These are phyloP conservation scores for Pardosa pseudoannulata DNA, from an alignment of 2,888 invertebrate genomes.

Conservation along the genomic window DNA sequence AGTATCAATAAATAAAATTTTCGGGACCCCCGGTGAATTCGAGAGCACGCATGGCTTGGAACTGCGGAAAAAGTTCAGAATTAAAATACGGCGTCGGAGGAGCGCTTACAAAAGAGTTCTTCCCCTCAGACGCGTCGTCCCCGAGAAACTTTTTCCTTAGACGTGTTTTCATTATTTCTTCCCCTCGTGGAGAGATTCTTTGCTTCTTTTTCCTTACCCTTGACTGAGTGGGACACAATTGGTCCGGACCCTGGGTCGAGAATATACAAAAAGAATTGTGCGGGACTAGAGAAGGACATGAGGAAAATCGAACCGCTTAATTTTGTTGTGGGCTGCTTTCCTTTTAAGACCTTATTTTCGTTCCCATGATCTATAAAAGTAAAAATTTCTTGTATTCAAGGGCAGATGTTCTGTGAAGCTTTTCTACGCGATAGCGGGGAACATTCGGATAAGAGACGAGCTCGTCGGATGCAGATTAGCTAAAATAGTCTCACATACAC, in stretches of 20 bases:
- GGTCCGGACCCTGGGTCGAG: neutral
- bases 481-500: too few species aligned
- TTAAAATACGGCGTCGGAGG: constrained; percentile 2
- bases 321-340: neutral
- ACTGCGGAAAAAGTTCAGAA: neutral
- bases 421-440: too few species aligned
- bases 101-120: neutral
- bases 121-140: neutral
- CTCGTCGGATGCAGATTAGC: too few species aligned
- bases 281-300: neutral
- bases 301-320: neutral
- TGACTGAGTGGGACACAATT: neutral
- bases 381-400: too few species aligned
- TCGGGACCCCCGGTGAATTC: neutral
- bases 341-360: neutral
- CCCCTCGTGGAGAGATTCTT: neutral
- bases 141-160: neutral
- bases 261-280: neutral
- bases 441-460: too few species aligned
- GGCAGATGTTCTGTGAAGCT: too few species aligned
- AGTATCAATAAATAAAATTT: constrained; percentile 19
- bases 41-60: neutral
- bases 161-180: neutral
- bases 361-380: neutral
- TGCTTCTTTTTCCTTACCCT: neutral